Percentiles rank a stretch among this genome's conserved stretches.
These are phyloP conservation scores for Gyrodactylus salaris DNA, from an alignment of 1,140 invertebrate genomes.

Conservation along the genomic window DNA sequence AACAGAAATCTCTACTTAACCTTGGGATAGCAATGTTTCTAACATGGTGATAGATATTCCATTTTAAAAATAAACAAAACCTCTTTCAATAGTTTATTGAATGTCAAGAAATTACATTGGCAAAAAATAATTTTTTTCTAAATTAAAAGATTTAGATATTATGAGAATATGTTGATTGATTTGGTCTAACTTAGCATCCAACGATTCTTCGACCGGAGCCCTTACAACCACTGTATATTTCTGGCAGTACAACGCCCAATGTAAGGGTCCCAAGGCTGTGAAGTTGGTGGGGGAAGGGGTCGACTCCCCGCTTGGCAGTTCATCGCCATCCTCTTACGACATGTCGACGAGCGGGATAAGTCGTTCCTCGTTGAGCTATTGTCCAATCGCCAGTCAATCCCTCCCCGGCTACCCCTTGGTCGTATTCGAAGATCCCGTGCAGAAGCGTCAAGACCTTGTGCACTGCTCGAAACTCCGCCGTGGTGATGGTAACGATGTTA, in stretches of 20 bases:
- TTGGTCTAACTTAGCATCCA: background rate
- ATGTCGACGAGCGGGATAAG: background rate
- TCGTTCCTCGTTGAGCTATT: background rate
- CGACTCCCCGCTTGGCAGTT: background rate
- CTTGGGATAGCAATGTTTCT: too few relatives aligned
- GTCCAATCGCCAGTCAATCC: background rate
- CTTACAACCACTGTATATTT: constrained; percentile 28
- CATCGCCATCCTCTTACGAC: background rate
- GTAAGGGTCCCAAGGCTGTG: constrained; percentile 58
- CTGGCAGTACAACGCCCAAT: constrained; percentile 94
- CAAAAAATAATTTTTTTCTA: too few relatives aligned
- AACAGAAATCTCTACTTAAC: too few relatives aligned
- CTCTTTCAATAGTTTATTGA: too few relatives aligned
- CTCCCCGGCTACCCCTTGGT: background rate
- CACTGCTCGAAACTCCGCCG: constrained; percentile 44
- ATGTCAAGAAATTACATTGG: too few relatives aligned
- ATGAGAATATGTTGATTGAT: background rate
- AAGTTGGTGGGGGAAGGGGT: constrained; percentile 3
- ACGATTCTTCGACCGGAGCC: constrained; percentile 24
- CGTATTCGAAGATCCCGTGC: background rate
- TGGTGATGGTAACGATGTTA: constrained; percentile 82
- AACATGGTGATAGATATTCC: too few relatives aligned
- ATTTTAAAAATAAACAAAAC: too few relatives aligned
- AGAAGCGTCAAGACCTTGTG: background rate
- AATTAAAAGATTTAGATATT: too few relatives aligned